Conservation (phyloP, 2,113 vertebrate species). For the Catharus minimus region DNA sequence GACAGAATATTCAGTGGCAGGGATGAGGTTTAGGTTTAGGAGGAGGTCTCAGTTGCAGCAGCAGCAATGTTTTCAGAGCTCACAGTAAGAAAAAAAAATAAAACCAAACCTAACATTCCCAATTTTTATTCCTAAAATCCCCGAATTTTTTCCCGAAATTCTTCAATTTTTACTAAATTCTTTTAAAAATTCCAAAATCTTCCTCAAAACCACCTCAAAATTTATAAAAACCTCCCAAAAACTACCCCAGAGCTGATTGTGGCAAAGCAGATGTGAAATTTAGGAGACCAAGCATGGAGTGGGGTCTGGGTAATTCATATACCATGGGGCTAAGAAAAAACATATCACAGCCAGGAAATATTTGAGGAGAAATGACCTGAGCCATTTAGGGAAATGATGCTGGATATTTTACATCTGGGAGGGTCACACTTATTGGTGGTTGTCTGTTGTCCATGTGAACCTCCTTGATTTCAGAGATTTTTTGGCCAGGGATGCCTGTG, state of each 20-base stretch:
- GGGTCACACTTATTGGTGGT: accelerated
- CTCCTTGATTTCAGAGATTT: neutral
- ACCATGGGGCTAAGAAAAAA: neutral
- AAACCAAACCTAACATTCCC: no score
- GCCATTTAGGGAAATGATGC: neutral
- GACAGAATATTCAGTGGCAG: neutral
- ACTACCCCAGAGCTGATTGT: neutral
- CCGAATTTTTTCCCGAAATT: no score
- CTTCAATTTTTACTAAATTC: no score
- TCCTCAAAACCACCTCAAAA: no score
- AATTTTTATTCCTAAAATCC: no score
- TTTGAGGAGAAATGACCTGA: neutral
- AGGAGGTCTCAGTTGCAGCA: neutral
- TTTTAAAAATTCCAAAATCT: no score
- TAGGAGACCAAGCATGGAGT: accelerated
- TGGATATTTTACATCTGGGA: neutral
- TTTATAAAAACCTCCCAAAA: no score
- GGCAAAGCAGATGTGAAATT: neutral
- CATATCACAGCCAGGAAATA: neutral
- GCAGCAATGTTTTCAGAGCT: neutral
- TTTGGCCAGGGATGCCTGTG: neutral
- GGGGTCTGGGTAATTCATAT: neutral
- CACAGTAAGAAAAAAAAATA: no score
- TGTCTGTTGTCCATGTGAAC: neutral
- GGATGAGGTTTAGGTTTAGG: neutral